phyloP scores from a whole-genome alignment of 2,113 vertebrate genomes.

The Pseudorasbora parva region DNA sequence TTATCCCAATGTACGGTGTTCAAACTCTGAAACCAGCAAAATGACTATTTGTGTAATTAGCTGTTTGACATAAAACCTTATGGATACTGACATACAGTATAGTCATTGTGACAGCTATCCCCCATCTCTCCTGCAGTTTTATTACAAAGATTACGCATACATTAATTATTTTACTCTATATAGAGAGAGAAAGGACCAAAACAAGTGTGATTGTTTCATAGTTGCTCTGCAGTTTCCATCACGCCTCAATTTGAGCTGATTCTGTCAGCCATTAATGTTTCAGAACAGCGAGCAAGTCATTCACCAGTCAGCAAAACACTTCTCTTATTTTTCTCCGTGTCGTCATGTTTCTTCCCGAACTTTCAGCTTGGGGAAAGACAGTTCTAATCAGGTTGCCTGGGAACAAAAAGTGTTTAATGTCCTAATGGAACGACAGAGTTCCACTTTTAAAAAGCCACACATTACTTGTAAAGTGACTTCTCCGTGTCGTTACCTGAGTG shows the following conservation, averaged over 20 bases:
- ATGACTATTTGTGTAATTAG: not conserved
- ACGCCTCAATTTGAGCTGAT: constrained; percentile 14
- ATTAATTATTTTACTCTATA: not conserved
- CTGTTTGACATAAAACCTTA: not conserved
- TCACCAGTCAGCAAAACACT: constrained; percentile 32
- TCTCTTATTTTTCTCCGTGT: constrained; percentile 21
- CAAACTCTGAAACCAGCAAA: too few species aligned
- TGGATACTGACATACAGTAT: not conserved
- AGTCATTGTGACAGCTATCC: not conserved
- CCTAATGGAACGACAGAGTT: constrained; percentile 72
- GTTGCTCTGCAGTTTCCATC: not conserved
- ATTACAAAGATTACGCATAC: not conserved
- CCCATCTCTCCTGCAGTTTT: not conserved
- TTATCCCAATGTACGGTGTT: not conserved
- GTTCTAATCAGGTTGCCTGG: constrained; percentile 61
- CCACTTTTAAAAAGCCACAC: constrained; percentile 83
- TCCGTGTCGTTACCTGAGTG: constrained; percentile 84
- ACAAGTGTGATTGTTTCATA: not conserved
- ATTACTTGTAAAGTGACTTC: constrained; percentile 85
- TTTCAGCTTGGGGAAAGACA: constrained; percentile 47
- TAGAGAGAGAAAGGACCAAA: not conserved
- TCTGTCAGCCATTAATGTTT: constrained; percentile 30
- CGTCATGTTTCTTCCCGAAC: constrained; percentile 39
- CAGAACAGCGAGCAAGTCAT: constrained; percentile 35
- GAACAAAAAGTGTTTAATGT: constrained; percentile 66